Evolutionary conservation across 1,140 invertebrate species (phyloP), one percentile per base, ranked within the genome.

Genomic region (Lordiphosa stackelbergi): DNA sequence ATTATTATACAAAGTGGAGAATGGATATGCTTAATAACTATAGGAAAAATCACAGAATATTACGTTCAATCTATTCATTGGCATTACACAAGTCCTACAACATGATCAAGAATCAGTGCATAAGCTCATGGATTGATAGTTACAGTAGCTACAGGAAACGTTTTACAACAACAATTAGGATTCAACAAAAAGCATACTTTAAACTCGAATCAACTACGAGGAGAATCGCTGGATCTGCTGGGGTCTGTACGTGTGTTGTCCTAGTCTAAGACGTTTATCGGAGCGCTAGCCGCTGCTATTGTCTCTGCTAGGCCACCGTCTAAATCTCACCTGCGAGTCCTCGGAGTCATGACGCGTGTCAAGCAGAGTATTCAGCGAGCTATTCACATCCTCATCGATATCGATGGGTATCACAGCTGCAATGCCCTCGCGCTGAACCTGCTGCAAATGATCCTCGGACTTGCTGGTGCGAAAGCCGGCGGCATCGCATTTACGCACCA

Each of bases 381-480:
- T 96, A 72, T 96, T 96, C 60, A 97, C 92, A 88, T 97, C 95
- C 87, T 97, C 96, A 88, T 97, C 96, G 64, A 96, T 94, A 69
- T 97, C 96, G 70, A 96, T 95, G 69, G 95, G 94, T 54, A 95
- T 94, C 35, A 94, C 92, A 75, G 93, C 75, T 35, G 78, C 87
- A 51, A 88, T 83, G 61, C 75, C 84, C 47, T 88, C 87, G 41
- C 87, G 85, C 53, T 88, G 85, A 48, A 74, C 79, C 74, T 91
- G 90, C 88, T 96, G 94, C 54, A 96, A 88, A 74, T 96, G 95
- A 87, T 96, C 95, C 88, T 96, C 94, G 4, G 94, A 95, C 66
- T 94, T 91, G 59, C 94, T 95, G 24, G 94, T 95, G 37, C 94
- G 89, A 24, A 95, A 94, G 58, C 87, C 85, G 57, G 86, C 71